Base-by-base conservation (phyloP, 2,888 invertebrate genomes). In the Orgyia antiqua region DNA sequence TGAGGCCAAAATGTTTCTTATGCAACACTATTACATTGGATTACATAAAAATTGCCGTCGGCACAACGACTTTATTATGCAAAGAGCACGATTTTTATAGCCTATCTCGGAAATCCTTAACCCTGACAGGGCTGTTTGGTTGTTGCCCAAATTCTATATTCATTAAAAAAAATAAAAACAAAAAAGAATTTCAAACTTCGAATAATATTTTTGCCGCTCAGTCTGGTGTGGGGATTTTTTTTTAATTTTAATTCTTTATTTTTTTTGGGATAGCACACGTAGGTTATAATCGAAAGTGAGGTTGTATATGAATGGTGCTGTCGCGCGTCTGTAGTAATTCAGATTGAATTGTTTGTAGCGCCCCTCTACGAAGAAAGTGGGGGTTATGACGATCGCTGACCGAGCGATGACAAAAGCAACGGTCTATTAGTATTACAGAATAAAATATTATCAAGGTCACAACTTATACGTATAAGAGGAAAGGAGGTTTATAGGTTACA, bases 31-130 rank as follows among this genome's bases (percentile, higher is more conserved):
- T 82, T 78, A 75, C 79, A 68, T 65, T 59, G 66, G 73, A 74
- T 83, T 83, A 80, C 74, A 80, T 80, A 80, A 83, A 82, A 77
- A 75, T 68, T 50, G 75, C 77, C 72, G 70, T 46, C 63, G 69
- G 78, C 68, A 61, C 62, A 43, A 63, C 60, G 35, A 39, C 38
- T 45, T 62, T 74, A 45, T 51, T 50, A 39, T 52, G 52, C 55
- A 52, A 52, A 55, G 55, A 52, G 21, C 43, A 39, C 32, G 32
- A 39, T 24, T 42, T 42, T 76, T 67, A n/a, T 68, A 57, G 68
- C 68, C 63, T 70, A 65, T 58, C 45, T 55, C 40, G 53, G 47
- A 58, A 62, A 64, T 63, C 60, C 61, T 63, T 56, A 45, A 31
- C 21, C 25, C 24, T 27, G 23, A 32, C 31, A 35, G 27, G 19